Evolutionary conservation across 1,140 invertebrate species (phyloP), one percentile per base, ranked within the genome.

Genomic region (Drosophila kepulauana): DNA sequence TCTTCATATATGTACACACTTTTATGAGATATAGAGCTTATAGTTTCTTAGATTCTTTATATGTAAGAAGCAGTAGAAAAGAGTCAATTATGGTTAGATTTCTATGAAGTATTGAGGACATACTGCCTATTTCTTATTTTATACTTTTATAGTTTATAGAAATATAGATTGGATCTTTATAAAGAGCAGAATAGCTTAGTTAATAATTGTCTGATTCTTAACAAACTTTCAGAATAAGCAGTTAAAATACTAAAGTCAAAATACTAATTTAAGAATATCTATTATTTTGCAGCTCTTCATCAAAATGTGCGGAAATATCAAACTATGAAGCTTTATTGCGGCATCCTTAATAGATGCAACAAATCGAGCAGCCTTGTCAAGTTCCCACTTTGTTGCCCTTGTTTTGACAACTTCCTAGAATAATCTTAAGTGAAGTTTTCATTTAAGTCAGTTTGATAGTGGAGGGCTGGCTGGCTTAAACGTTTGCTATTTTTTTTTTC

Each of bases 361-460:
- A 41, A 20, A 11, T 59, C 58, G 58, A 25, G 41, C 43, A 70
- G 59, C 78, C 79, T 78, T 73, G 49, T 33, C 38, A 46, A 45
- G 59, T 63, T 64, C 43, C 62, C 45, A 41, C 13, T 41, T 30
- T 11, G 38, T 25, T 76, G 80, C 71, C 80, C 81, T 82, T 84
- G 80, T 46, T 52, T 57, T 20, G 61, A 30, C 33, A 62, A 80
- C 82, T 85, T 85, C 81, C 81, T 84, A 86, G 82, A 86, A 78
- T 63, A 79, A 87, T 79, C 79, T 86, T 64, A 16, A 16, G 28
- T 43, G 63, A 35, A 10, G 35, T 61, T 51, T 8, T 57, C 13
- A 33, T 35, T 57, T 49, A 8, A 49, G 48, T 49, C 7, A 28
- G 20, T 10, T 20, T 54, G 51, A 54, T 33, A 8, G 51, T 28